Evolutionary conservation across 2,113 vertebrate genomes (phyloP), one percentile per base, ranked within the genome.

Genomic region (Grallaria varia): DNA sequence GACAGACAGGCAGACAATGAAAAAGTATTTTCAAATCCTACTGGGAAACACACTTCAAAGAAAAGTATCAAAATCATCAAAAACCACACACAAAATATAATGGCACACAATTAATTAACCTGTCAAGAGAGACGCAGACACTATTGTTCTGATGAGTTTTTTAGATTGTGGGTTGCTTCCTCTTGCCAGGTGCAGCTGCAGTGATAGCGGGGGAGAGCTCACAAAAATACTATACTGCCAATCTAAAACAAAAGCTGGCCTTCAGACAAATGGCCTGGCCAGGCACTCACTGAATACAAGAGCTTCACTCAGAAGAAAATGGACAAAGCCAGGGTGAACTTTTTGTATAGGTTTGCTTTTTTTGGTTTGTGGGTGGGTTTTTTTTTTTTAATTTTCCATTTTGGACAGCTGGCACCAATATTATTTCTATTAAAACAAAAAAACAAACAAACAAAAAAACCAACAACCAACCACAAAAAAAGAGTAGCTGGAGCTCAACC

Each of bases 181-280:
- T 74, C 80, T 75, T 90, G 86, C 92, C 96, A 97, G 94, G 93
- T 97, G 93, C 94, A 96, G 88, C 86, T 93, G 96, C 93, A 88
- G 56, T 42, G 95, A 96, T 92, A 95, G 88, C 24, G 13, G 52
- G 21, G 10, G 63, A 17, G 60, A 72, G 82, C 85, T 94, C 50
- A 71, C 42, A 90, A 86, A 95, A 96, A 88, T 59, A 71, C 63
- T 72, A 7, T 4, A 31, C 33, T 30, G 72, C 72, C 93, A 96
- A 44, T 22, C 45, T 85, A 84, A 75, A 91, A 81, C 55, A 96
- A 95, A 95, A 93, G 20, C 47, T 84, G 78, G 72, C 74, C 78
- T 82, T 44, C 82, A 90, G 49, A 89, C 85, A 93, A 95, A 92
- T 1, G 10, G 63, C 40, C 69, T 75, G 75, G 66, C 73, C 62